Conservation (phyloP, 1,140 invertebrate genomes). For the Triops longicaudatus region DNA sequence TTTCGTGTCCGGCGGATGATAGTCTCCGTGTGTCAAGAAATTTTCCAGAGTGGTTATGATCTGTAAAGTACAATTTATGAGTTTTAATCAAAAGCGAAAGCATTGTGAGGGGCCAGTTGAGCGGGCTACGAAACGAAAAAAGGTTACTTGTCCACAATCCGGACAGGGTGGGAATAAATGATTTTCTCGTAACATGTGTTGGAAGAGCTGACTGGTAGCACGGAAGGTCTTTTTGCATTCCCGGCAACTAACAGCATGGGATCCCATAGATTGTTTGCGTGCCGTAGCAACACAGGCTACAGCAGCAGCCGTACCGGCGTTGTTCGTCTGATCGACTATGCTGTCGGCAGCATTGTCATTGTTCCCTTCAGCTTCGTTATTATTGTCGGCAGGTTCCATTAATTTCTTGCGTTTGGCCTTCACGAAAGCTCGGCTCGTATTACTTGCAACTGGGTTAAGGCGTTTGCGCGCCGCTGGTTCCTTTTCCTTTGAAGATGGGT, state of each 20-base stretch:
- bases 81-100: background rate
- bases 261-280: slow-evolving; percentile 6
- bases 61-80: background rate
- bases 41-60: slow-evolving; percentile 19
- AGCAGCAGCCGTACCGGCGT: background rate
- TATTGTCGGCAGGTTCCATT: slow-evolving; percentile 5
- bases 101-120: background rate
- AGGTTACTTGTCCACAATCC: slow-evolving; percentile 20
- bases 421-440: background rate
- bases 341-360: slow-evolving; percentile 11
- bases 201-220: slow-evolving; percentile 26
- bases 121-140: background rate
- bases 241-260: slow-evolving; percentile 23
- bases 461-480: background rate
- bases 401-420: slow-evolving; percentile 15
- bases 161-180: slow-evolving; percentile 28
- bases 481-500: background rate
- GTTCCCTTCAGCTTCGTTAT: slow-evolving; percentile 12
- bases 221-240: slow-evolving; percentile 27
- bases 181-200: slow-evolving; percentile 28
- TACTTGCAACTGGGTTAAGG: background rate
- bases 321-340: slow-evolving; percentile 7
- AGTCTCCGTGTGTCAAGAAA: slow-evolving; percentile 23
- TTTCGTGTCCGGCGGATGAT: slow-evolving; percentile 25
- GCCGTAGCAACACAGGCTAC: background rate